Base-by-base conservation (phyloP, 2,797 vertebrate genomes). In the Catharus ustulatus region DNA sequence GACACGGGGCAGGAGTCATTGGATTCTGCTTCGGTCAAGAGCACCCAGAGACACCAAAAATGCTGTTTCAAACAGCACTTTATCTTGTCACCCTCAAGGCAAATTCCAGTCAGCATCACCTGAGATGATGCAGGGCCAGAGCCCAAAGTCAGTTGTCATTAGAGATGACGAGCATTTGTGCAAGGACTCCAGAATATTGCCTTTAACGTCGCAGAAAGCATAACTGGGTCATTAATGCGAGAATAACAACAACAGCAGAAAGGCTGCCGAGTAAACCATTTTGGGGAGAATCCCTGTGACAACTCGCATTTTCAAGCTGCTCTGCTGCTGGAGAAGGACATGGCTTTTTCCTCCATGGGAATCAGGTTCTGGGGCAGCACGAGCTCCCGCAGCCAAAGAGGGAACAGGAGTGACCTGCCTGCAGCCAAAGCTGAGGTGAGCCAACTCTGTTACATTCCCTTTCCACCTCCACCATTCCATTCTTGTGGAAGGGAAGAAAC, bases 381-480 rank as follows among this genome's bases (percentile, higher is more conserved):
- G 46, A 7, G 10, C 51, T 75, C 63, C 66, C 0, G 0, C 30
- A 48, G 48, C 62, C 15, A 1, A 57, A 45, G 62, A 0, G 0
- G 46, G 38, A 83, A 46, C 6, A 3, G 59, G 29, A 78, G 34
- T 2, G 32, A 90, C 32, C 52, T 77, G 61, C n/a, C 78, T 46
- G 42, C 57, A 87, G 62, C 34, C 46, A 84, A 54, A 66, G 67
- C 55, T 43, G 38, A 84, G 81, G 49, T 48, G 34, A 80, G 64
- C 49, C 93, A 80, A 66, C 64, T n/a, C 8, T 6, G 34, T 22
- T 34, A 58, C 71, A 36, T 82, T 93, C 74, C 78, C 89, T 58
- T 54, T 29, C 87, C 74, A 93, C 67, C 81, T 92, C 73, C 78
- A 84, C 67, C 78, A 69, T 66, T 73, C 75, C 89, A 51, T 26